Evolutionary conservation across 2,113 vertebrate species (phyloP).

Genomic region (Sorex araneus): DNA sequence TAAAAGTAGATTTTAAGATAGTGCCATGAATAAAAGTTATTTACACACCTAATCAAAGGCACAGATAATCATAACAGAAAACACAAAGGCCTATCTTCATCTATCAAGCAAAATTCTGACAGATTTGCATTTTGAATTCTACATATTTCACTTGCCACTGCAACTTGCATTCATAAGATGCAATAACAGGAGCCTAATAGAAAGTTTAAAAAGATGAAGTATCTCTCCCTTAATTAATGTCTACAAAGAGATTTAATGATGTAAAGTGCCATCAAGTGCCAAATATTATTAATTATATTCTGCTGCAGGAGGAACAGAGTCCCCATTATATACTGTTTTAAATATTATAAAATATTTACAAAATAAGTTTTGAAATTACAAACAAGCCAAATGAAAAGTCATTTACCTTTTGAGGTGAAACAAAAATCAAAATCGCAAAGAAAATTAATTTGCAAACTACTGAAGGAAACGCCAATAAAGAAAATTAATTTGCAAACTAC

Average conservation of each 20-base stretch:
- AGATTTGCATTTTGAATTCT: slow-evolving; percentile 6
- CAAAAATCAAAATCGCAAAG: slow-evolving; percentile 54
- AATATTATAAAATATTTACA: slow-evolving; percentile 79
- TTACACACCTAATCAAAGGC: background rate
- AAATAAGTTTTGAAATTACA: slow-evolving; percentile 61
- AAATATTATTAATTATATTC: slow-evolving; percentile 80
- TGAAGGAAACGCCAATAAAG: background rate
- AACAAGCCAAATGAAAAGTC: slow-evolving; percentile 66
- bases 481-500: slow-evolving; percentile 22
- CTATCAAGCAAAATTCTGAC: background rate
- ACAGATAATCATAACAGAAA: background rate
- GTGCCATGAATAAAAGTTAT: background rate
- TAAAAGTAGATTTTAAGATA: slow-evolving; percentile 12
- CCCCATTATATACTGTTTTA: slow-evolving; percentile 75
- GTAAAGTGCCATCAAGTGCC: slow-evolving; percentile 76
- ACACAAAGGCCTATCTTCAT: background rate
- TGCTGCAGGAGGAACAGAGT: slow-evolving; percentile 48
- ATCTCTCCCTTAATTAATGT: slow-evolving; percentile 76
- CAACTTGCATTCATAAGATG: slow-evolving; percentile 49
- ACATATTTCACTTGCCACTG: background rate
- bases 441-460: slow-evolving; percentile 24
- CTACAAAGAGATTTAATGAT: slow-evolving; percentile 81
- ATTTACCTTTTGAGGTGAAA: slow-evolving; percentile 54
- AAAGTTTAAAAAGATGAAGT: slow-evolving; percentile 70
- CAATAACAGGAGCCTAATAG: slow-evolving; percentile 47